Evolutionary conservation across 2,113 vertebrate genomes (phyloP).

Genomic region (Dromas ardeola): DNA sequence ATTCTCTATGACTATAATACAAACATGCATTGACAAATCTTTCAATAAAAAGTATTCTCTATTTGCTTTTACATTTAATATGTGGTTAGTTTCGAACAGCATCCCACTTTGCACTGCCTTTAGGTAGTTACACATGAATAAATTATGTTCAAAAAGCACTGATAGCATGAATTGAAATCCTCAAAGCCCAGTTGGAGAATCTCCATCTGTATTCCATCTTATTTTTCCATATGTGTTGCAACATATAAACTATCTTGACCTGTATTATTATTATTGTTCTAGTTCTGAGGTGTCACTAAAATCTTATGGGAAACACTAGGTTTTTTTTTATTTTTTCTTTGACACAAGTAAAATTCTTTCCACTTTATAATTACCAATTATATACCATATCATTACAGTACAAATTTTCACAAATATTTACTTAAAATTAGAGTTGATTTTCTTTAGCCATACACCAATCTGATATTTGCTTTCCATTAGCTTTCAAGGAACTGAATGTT

Average conservation of each 20-base stretch:
- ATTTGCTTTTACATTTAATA: slow-evolving; percentile 13
- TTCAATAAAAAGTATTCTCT: slow-evolving; percentile 25
- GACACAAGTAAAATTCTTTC: not conserved
- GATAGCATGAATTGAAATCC: not conserved
- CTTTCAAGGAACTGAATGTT: not conserved
- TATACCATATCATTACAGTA: not conserved
- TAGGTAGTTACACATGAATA: slow-evolving; percentile 33
- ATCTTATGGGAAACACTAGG: not conserved
- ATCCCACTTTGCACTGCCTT: slow-evolving; percentile 59
- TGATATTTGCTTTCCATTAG: not conserved
- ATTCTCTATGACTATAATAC: slow-evolving; percentile 62
- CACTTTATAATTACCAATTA: not conserved
- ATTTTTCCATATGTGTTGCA: not conserved
- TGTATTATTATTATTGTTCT: not conserved
- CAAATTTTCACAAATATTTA: not conserved
- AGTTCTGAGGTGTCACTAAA: not conserved
- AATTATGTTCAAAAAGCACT: not conserved
- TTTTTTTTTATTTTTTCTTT: not conserved
- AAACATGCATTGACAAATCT: slow-evolving; percentile 50
- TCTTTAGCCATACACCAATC: not conserved
- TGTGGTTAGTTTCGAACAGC: slow-evolving; percentile 50
- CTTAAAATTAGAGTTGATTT: not conserved
- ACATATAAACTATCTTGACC: not conserved
- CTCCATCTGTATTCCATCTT: not conserved
- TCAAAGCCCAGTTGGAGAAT: not conserved